These are phyloP conservation scores for Lepidotrigona ventralis DNA, from an alignment of 1,140 invertebrate species.

Conservation along the genomic window DNA sequence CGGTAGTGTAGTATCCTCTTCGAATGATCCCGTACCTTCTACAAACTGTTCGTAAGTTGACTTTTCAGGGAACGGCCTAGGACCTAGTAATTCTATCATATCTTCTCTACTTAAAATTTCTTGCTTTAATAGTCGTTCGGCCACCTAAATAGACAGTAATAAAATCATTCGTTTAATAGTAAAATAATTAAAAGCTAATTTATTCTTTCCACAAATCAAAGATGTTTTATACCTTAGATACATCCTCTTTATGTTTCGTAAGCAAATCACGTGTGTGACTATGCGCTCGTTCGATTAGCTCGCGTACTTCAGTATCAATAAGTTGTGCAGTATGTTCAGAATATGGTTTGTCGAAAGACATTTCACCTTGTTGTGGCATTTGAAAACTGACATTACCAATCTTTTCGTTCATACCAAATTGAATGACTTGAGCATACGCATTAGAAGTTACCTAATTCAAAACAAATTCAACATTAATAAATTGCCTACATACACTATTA, in stretches of 20 bases:
- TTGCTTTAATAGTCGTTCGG: conserved; percentile 94
- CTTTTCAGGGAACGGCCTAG: conserved; percentile 98
- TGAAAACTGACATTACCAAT: conserved; percentile 99
- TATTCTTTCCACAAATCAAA: conserved; percentile 28
- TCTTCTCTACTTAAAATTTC: conserved; percentile 98
- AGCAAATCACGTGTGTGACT: conserved; percentile 90
- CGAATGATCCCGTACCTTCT: conserved; percentile 98
- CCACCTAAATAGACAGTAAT: conserved; percentile 84
- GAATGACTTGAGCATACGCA: conserved; percentile 90
- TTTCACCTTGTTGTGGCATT: conserved; percentile 94
- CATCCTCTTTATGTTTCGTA: conserved; percentile 91
- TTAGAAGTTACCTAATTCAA: conserved; percentile 83
- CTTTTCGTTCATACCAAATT: conserved; percentile 99
- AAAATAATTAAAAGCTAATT: background rate
- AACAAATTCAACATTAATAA: background rate
- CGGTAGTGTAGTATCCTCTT: conserved; percentile 97
- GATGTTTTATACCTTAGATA: conserved; percentile 86
- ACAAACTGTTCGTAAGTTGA: conserved; percentile 99
- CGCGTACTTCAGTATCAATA: conserved; percentile 96
- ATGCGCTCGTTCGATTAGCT: conserved; percentile 91
- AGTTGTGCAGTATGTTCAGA: conserved; percentile 98
- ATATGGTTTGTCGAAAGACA: conserved; percentile 98
- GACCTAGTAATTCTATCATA: conserved; percentile 98
- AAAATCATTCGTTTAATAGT: background rate
- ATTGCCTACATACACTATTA: background rate